These are phyloP conservation scores for Vanacampus margaritifer DNA, from an alignment of 2,113 vertebrate species.

Conservation along the genomic window DNA sequence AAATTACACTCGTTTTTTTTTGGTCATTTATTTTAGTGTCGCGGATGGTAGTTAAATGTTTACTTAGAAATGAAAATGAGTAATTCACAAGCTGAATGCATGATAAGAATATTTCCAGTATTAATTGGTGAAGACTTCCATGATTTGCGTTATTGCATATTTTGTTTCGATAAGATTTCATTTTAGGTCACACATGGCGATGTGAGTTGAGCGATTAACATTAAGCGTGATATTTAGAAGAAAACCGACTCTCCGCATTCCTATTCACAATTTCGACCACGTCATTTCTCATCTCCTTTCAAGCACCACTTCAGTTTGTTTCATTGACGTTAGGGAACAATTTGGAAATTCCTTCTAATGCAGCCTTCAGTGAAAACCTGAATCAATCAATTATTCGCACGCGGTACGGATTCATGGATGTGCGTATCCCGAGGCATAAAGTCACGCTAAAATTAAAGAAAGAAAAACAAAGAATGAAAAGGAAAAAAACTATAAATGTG, in stretches of 20 bases:
- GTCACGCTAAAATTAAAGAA: neutral
- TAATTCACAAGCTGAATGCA: no score
- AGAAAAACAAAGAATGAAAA: neutral
- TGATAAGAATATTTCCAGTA: no score
- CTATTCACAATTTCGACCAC: neutral
- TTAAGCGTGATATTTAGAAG: neutral
- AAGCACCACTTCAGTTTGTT: neutral
- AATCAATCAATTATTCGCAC: neutral
- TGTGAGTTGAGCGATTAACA: neutral
- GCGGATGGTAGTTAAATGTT: no score
- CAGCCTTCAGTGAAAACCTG: neutral
- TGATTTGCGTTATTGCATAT: no score
- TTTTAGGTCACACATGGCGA: neutral
- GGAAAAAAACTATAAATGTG: neutral
- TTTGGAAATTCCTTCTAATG: neutral
- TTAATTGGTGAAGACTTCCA: no score
- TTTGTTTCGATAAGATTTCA: no score
- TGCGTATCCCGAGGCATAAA: neutral
- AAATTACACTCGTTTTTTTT: no score
- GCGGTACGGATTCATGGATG: neutral
- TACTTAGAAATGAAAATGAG: no score
- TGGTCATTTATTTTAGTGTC: no score
- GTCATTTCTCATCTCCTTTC: neutral
- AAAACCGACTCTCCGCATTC: neutral
- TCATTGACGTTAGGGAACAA: neutral